Evolutionary conservation across 2,888 invertebrate species (phyloP).

Genomic region (Pseudeuparius sepicola): DNA sequence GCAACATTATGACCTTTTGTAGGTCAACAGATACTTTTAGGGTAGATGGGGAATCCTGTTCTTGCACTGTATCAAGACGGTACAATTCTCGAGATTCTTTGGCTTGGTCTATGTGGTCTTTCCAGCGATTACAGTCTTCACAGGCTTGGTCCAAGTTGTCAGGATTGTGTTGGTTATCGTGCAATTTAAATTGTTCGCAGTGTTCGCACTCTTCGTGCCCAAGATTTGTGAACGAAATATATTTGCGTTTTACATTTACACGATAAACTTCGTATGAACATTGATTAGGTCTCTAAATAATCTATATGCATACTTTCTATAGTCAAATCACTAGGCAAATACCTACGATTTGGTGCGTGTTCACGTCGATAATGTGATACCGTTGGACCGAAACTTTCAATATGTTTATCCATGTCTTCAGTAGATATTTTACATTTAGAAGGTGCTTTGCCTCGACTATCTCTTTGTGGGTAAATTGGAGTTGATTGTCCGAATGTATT

Average conservation of each 20-base stretch:
- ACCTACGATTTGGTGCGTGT: slow-evolving; percentile 9
- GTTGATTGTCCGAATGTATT: no score
- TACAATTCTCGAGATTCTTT: slow-evolving; percentile 3
- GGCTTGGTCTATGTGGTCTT: slow-evolving; percentile 5
- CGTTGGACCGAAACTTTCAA: slow-evolving; percentile 9
- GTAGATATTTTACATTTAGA: slow-evolving; percentile 4
- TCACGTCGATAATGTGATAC: slow-evolving; percentile 10
- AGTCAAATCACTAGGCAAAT: slow-evolving; percentile 7
- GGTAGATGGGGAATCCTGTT: background rate
- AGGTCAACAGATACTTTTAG: background rate
- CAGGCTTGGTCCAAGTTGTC: slow-evolving; percentile 3
- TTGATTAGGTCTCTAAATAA: slow-evolving; percentile 5
- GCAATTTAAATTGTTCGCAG: slow-evolving; percentile 1
- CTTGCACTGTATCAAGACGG: background rate
- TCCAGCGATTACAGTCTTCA: slow-evolving; percentile 5
- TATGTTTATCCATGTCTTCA: slow-evolving; percentile 3
- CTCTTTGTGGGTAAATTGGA: background rate
- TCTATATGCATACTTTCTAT: slow-evolving; percentile 6
- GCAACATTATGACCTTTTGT: slow-evolving; percentile 8
- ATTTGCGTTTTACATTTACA: background rate
- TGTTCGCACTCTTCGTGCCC: slow-evolving; percentile 5
- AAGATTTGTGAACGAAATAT: slow-evolving; percentile 4
- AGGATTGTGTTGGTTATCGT: slow-evolving; percentile 1
- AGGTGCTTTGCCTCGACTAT: background rate
- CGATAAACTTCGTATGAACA: slow-evolving; percentile 2